A percentile compares a stretch with the other conserved stretches of the same genome.
These are phyloP conservation scores for Rhinoraja longicauda DNA, from an alignment of 2,797 vertebrate genomes.

Conservation along the genomic window DNA sequence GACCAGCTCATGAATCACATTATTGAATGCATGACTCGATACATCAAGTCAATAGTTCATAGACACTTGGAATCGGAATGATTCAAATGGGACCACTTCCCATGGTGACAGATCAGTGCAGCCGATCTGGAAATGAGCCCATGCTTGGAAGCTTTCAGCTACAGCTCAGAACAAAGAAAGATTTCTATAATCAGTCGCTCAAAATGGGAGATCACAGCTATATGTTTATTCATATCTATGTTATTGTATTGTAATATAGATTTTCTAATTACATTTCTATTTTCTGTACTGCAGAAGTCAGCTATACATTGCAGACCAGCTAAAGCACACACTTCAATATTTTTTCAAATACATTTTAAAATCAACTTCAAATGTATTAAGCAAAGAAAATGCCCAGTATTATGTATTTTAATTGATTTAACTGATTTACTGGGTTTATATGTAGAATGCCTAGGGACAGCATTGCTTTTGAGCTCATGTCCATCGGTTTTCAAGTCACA, in stretches of 20 bases:
- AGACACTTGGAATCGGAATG: not conserved
- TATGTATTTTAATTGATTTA: not conserved
- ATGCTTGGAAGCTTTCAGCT: not conserved
- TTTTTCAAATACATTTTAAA: not conserved
- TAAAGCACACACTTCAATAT: not conserved
- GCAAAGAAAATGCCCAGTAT: not conserved
- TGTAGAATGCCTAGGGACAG: not conserved
- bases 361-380: not conserved
- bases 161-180: not conserved
- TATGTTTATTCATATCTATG: not conserved
- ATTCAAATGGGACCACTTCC: not conserved
- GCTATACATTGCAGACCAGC: not conserved
- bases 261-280: not conserved
- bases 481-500: not conserved
- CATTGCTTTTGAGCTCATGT: not conserved
- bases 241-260: not conserved
- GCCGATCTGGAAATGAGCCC: not conserved
- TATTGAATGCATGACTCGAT: not conserved
- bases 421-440: not conserved
- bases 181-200: not conserved
- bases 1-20: too few species aligned
- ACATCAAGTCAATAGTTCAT: not conserved
- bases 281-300: not conserved
- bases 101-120: not conserved
- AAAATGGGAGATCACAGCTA: not conserved